Evolutionary conservation across 1,140 invertebrate genomes (phyloP), one percentile per base, ranked within the genome.

Genomic region (Rhagoletis zephyria): DNA sequence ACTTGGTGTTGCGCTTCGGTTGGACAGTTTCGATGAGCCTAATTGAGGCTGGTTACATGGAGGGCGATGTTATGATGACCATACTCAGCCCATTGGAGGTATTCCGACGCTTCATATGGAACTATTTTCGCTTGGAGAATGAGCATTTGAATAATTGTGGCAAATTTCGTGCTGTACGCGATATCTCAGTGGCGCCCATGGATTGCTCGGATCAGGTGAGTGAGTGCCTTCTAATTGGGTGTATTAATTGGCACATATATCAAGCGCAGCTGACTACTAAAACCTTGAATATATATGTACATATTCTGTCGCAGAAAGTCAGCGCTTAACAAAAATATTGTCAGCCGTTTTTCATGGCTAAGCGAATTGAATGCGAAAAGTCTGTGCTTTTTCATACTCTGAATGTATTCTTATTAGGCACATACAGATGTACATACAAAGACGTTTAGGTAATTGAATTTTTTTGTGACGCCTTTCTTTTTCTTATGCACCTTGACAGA

Each of bases 61-160:
- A 96, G 87, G 93, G 94, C 40, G 97, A 98, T 90, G 94, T 97
- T 48, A 95, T 98, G 93, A 95, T 95, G 56, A 96, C 97, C 6
- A 94, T 98, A 87, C 93, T 97, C 14, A 95, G 97, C 4, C 96
- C 96, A 1, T 93, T 98, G 14, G 97, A 98, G 94, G 96, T 98
- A 5, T 97, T 97, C 93, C 88, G 96, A 89, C 94, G 97, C 87
- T 98, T 98, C 92, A 95, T 98, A 16, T 98, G 97, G 97, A 98
- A 98, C 93, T 98, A 97, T 93, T 97, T 98, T 93, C 97, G 97
- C 14, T 93, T 98, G 88, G 97, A 98, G 93, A 98, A 98, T 93
- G 97, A 98, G 92, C 97, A 98, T 95, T 93, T 98, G 19, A 98
- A 98, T 93, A 98, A 98, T 93, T 98, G 97, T 94, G 97, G 97